Evolutionary conservation across 1,140 invertebrate genomes (phyloP).

Genomic region (Sitobion miscanthi): DNA sequence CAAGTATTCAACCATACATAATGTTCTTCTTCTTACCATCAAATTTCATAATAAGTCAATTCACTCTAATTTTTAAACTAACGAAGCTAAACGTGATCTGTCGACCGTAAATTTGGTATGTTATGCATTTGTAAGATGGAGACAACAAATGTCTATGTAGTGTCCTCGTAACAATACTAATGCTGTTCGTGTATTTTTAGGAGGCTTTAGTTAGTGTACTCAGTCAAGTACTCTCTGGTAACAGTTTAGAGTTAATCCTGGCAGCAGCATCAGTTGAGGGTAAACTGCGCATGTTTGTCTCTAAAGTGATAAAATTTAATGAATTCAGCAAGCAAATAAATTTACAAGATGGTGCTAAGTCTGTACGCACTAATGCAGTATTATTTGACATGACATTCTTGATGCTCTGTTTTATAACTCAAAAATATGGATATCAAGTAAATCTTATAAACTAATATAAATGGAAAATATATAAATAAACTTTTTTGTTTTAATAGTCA

Average conservation of each 20-base stretch:
- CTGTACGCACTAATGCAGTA: constrained; percentile 71
- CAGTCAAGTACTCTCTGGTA: constrained; percentile 75
- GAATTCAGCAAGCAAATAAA: constrained; percentile 81
- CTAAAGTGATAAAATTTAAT: constrained; percentile 89
- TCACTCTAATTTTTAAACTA: too few relatives aligned
- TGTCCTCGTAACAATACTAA: neutral
- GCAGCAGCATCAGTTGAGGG: constrained; percentile 90
- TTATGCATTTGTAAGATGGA: too few relatives aligned
- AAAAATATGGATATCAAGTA: constrained; percentile 86
- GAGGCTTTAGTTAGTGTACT: constrained; percentile 66
- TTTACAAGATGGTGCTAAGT: constrained; percentile 70
- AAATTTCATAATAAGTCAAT: too few relatives aligned
- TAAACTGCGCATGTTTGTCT: constrained; percentile 84
- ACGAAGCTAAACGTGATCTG: too few relatives aligned
- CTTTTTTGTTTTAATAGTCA: constrained; percentile 63
- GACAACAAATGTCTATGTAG: too few relatives aligned
- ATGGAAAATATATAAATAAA: neutral
- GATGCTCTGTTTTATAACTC: constrained; percentile 90
- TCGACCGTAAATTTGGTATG: too few relatives aligned
- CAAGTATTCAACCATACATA: too few relatives aligned
- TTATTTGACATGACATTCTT: constrained; percentile 94
- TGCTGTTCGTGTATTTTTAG: constrained; percentile 55
- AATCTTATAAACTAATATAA: neutral
- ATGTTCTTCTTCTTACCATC: too few relatives aligned
- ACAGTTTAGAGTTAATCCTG: constrained; percentile 86